phyloP scores from a whole-genome alignment of 2,113 vertebrate genomes.

The Callopanchax toddi region DNA sequence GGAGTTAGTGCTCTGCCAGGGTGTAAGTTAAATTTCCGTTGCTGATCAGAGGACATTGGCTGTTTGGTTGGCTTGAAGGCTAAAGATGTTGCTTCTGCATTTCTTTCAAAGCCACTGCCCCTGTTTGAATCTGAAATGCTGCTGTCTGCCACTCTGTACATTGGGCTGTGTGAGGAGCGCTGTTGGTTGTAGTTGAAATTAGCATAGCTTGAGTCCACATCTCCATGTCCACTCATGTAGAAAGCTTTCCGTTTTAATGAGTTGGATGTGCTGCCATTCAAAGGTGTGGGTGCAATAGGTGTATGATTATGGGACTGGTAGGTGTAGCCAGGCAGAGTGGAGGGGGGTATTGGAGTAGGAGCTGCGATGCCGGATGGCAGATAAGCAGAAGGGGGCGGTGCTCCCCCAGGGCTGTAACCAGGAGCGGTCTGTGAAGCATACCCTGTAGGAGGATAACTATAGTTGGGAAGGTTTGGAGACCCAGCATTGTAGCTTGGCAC shows the following conservation, averaged over 20 bases:
- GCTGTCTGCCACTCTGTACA: slow-evolving; percentile 96
- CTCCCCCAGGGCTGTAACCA: slow-evolving; percentile 93
- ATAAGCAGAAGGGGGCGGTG: slow-evolving; percentile 92
- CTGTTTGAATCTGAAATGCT: slow-evolving; percentile 91
- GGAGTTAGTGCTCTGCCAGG: slow-evolving; percentile 91
- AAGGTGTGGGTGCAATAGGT: slow-evolving; percentile 91
- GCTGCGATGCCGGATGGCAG: slow-evolving; percentile 96
- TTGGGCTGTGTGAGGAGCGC: slow-evolving; percentile 96
- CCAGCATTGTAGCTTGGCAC: slow-evolving; percentile 93
- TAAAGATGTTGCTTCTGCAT: slow-evolving; percentile 90
- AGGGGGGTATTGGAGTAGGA: slow-evolving; percentile 92
- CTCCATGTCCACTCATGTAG: slow-evolving; percentile 98
- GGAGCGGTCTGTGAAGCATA: slow-evolving; percentile 94
- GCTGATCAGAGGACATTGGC: slow-evolving; percentile 92
- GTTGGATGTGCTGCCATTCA: slow-evolving; percentile 93
- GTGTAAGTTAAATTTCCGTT: slow-evolving; percentile 94
- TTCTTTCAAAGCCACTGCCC: slow-evolving; percentile 96
- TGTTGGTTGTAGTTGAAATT: slow-evolving; percentile 98
- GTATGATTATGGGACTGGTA: slow-evolving; percentile 94
- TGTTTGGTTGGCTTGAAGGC: slow-evolving; percentile 97
- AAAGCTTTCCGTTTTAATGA: slow-evolving; percentile 99
- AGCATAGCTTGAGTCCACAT: slow-evolving; percentile 96
- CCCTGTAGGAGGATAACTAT: slow-evolving; percentile 92
- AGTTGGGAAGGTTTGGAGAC: slow-evolving; percentile 92
- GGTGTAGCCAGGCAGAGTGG: slow-evolving; percentile 92